phyloP scores from a whole-genome alignment of 2,113 vertebrate genomes.

The Ondatra zibethicus region DNA sequence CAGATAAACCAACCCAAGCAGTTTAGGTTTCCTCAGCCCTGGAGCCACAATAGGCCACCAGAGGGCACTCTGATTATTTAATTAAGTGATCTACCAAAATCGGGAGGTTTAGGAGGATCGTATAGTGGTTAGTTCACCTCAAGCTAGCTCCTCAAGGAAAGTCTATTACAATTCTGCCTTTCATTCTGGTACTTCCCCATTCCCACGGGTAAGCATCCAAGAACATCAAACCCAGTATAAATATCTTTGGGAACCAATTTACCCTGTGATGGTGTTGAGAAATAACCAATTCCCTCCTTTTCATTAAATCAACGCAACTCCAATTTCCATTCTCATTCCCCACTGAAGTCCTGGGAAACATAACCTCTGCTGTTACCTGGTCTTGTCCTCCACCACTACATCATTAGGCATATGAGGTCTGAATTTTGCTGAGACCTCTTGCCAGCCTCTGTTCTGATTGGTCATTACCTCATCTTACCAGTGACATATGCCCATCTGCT shows the following conservation, averaged over 20 bases:
- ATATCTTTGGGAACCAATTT: constrained; percentile 18
- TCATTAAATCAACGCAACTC: constrained; percentile 36
- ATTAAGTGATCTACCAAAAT: neutral
- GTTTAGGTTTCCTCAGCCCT: neutral
- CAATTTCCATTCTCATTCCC: constrained; percentile 43
- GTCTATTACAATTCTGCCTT: neutral
- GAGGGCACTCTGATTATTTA: constrained; percentile 52
- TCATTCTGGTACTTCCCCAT: neutral
- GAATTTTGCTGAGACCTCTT: neutral
- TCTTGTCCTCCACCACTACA: neutral
- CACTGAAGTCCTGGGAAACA: constrained; percentile 1
- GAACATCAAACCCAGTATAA: neutral
- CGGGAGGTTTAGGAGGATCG: too few species aligned
- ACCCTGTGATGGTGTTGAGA: neutral
- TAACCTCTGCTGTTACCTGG: neutral
- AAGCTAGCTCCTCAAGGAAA: neutral
- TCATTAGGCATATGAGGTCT: neutral
- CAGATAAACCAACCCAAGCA: neutral
- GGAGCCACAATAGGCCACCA: neutral
- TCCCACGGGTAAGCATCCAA: neutral
- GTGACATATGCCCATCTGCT: neutral
- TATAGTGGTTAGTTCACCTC: neutral
- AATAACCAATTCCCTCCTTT: constrained; percentile 17
- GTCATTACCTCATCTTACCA: neutral
- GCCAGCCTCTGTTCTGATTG: constrained; percentile 11